These are phyloP conservation scores for Microctenopoma lineatum DNA, from an alignment of 2,797 vertebrate species.

Conservation along the genomic window DNA sequence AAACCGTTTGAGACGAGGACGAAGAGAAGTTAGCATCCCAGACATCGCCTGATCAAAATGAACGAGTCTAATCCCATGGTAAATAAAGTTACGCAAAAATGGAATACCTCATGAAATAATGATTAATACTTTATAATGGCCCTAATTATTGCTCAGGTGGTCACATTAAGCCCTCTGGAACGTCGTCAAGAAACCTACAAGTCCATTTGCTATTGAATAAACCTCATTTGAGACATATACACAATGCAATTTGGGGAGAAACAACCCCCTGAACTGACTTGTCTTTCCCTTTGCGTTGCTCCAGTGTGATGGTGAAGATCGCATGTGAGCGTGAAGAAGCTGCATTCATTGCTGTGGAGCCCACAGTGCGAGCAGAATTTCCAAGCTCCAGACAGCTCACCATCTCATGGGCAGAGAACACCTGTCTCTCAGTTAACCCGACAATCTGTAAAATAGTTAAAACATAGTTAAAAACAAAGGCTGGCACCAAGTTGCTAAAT, in stretches of 20 bases:
- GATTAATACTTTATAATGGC: no score
- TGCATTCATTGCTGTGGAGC: constrained; percentile 96
- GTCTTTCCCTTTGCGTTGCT: constrained; percentile 89
- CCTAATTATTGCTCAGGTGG: no score
- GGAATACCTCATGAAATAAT: no score
- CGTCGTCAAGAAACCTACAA: no score
- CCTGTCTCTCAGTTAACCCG: constrained; percentile 89
- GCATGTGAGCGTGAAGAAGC: constrained; percentile 96
- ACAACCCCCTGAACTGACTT: constrained; percentile 82
- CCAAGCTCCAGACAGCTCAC: constrained; percentile 92
- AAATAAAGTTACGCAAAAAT: no score
- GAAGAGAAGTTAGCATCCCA: no score
- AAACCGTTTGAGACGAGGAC: no score
- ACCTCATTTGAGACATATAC: no score
- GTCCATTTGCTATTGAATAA: no score
- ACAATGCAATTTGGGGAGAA: neutral
- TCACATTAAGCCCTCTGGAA: no score
- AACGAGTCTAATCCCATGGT: no score
- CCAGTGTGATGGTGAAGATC: constrained; percentile 95
- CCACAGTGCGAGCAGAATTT: constrained; percentile 92
- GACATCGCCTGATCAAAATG: no score
- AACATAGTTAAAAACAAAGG: constrained; percentile 1
- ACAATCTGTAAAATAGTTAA: constrained; percentile 84
- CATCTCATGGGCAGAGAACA: constrained; percentile 86
- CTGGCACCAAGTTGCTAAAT: neutral